These are phyloP conservation scores for Pterostichus niger DNA, from an alignment of 2,888 invertebrate genomes.

Conservation along the genomic window DNA sequence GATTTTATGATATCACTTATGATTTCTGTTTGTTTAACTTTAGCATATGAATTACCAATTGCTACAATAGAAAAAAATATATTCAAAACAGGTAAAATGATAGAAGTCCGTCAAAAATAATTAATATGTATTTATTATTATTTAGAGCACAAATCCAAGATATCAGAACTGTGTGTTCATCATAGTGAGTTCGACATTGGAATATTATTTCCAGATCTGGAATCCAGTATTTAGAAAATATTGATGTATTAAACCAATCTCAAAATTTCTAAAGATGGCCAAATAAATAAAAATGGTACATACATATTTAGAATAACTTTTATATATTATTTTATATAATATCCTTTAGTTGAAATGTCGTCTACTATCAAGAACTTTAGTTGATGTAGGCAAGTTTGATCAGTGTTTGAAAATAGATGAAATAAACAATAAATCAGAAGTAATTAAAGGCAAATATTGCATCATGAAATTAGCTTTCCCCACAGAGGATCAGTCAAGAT, in stretches of 20 bases:
- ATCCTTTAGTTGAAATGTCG: slow-evolving; percentile 71
- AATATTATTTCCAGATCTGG: no score
- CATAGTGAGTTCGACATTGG: no score
- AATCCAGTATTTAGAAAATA: no score
- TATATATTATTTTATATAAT: no score
- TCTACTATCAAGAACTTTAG: slow-evolving; percentile 75
- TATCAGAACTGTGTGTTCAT: background rate
- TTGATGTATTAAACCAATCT: no score
- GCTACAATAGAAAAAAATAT: slow-evolving; percentile 75
- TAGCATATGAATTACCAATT: slow-evolving; percentile 77
- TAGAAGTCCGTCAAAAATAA: background rate
- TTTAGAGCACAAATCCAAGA: background rate
- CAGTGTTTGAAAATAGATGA: slow-evolving; percentile 75
- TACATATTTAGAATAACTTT: no score
- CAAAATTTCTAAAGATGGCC: no score
- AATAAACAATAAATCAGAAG: slow-evolving; percentile 31
- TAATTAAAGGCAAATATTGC: slow-evolving; percentile 68
- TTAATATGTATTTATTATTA: background rate
- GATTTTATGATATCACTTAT: slow-evolving; percentile 75
- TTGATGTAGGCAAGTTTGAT: slow-evolving; percentile 77
- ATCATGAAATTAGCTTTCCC: slow-evolving; percentile 50
- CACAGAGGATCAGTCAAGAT: background rate
- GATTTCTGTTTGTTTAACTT: slow-evolving; percentile 74
- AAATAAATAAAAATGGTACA: no score
- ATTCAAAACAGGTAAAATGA: slow-evolving; percentile 43